phyloP scores from a whole-genome alignment of 2,888 invertebrate genomes.

The Agelastica alni region DNA sequence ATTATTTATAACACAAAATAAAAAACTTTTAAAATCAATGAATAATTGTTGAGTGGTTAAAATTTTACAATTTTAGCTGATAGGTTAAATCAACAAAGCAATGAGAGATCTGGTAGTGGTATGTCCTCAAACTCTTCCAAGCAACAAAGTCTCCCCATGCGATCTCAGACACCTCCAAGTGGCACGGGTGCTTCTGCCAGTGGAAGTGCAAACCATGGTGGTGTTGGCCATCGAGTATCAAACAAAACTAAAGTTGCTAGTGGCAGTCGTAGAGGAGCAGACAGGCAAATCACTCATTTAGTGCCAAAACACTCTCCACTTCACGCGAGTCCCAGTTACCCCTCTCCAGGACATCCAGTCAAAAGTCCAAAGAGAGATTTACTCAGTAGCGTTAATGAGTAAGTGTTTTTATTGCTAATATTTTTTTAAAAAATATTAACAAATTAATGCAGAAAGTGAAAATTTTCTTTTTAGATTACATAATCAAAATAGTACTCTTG shows the following conservation, averaged over 20 bases:
- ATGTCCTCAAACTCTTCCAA: conserved; percentile 20
- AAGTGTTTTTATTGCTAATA: conserved; percentile 22
- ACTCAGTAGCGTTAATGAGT: conserved; percentile 40
- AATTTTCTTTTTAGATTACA: conserved; percentile 48
- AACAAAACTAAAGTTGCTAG: conserved; percentile 55
- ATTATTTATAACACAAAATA: too few relatives aligned
- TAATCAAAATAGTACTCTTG: conserved; percentile 67
- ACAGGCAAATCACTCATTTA: conserved; percentile 56
- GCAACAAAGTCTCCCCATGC: conserved; percentile 30
- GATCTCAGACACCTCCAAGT: conserved; percentile 52
- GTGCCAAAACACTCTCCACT: conserved; percentile 64
- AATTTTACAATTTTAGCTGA: conserved; percentile 28
- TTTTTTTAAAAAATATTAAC: not conserved
- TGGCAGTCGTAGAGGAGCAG: conserved; percentile 48
- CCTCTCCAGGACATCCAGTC: conserved; percentile 46
- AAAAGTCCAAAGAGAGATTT: conserved; percentile 54
- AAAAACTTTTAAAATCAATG: too few relatives aligned
- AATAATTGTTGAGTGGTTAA: too few relatives aligned
- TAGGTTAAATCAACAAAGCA: conserved; percentile 39
- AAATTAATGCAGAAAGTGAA: too few relatives aligned
- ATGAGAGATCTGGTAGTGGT: conserved; percentile 33
- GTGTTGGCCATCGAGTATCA: conserved; percentile 51
- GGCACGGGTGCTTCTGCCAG: conserved; percentile 9
- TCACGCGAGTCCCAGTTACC: conserved; percentile 62
- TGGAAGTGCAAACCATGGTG: conserved; percentile 33